Evolutionary conservation across 2,888 invertebrate species (phyloP), one percentile per base, ranked within the genome.

Genomic region (Hermaeophaga mercurialis): DNA sequence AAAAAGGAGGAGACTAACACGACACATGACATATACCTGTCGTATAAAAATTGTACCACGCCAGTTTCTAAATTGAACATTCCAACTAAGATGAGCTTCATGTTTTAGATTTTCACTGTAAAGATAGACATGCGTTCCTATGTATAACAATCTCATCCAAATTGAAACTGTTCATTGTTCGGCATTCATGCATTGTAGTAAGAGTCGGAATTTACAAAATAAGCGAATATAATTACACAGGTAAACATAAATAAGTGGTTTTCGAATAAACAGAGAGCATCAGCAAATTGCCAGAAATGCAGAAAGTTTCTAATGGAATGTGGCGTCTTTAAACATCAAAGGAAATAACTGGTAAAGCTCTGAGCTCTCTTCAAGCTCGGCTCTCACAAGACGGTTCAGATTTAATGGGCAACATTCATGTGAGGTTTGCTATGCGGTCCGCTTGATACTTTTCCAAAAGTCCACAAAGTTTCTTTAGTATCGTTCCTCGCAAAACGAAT

Each of bases 221-320:
- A n/a, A 31, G 9, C 11, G 2, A 9, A 41, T 18, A 22, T 39
- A 49, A 49, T 49, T 41, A 49, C 49, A 39, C 11, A 38, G 26
- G 39, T 41, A 49, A 49, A 49, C 49, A 39, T 49, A 49, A 49
- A 49, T 41, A 49, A 49, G 49, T 49, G 31, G 39, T 49, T 39
- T 18, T 41, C 49, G 34, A 49, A 39, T 41, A 41, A 41, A 49
- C 41, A 49, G 11, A 41, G 39, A 49, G 28, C 49, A 28, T 39
- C 49, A 39, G 49, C 39, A 39, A 49, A 39, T 39, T 49, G 49
- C 39, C 39, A 26, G 49, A 34, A 47, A 18, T 24, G 34, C 11
- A 6, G 34, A 47, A 34, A 14, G 12, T 33, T 34, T 31, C 22
- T 34, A 34, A 22, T 19, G 47, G 22, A 47, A 34, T 9, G 34